Conservation (phyloP, 1,140 invertebrate species). For the Drosophila subobscura region DNA sequence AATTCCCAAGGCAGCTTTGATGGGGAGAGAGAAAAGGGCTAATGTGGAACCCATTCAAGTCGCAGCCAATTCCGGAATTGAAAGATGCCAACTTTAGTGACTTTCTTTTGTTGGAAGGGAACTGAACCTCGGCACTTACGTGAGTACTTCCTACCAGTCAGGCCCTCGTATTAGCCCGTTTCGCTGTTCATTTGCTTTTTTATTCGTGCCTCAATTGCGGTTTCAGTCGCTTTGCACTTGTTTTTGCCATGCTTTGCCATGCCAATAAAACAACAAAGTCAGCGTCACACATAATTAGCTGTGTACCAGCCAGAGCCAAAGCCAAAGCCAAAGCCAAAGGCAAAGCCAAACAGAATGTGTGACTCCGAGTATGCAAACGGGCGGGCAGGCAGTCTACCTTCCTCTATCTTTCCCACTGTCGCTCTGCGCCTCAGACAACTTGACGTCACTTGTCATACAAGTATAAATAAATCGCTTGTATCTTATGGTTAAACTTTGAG, state of each 20-base stretch:
- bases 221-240: constrained; percentile 44
- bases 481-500: constrained; percentile 14
- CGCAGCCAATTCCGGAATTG: constrained; percentile 30
- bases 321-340: background rate
- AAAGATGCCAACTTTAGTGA: constrained; percentile 27
- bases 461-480: constrained; percentile 36
- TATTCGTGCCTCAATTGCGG: constrained; percentile 47
- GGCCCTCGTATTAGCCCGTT: constrained; percentile 2
- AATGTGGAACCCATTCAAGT: constrained; percentile 10
- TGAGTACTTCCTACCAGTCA: constrained; percentile 27
- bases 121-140: background rate
- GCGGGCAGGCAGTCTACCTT: background rate
- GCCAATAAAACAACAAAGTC: constrained; percentile 29
- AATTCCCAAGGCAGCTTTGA: no score
- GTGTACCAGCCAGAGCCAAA: no score
- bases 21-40: no score
- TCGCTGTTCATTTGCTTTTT: constrained; percentile 40
- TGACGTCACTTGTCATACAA: constrained; percentile 67
- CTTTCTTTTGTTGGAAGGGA: constrained; percentile 48
- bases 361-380: constrained; percentile 25
- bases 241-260: constrained; percentile 12
- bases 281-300: constrained; percentile 73
- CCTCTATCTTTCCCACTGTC: constrained; percentile 12
- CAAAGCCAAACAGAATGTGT: constrained; percentile 25
- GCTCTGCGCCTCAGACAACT: constrained; percentile 29